Conservation (phyloP, 2,797 vertebrate species). For the Luscinia luscinia region DNA sequence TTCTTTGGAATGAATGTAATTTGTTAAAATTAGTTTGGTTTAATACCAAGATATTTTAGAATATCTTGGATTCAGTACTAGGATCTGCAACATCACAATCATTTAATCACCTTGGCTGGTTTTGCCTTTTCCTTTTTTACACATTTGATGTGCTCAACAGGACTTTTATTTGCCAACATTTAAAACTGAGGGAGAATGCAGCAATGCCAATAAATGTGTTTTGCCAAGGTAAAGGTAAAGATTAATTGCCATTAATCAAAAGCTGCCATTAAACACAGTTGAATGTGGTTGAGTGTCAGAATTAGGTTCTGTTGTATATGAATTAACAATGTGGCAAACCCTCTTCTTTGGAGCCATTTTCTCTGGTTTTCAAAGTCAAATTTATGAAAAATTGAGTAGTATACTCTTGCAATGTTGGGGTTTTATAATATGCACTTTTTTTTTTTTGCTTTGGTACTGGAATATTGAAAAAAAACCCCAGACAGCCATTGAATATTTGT, state of each 20-base stretch:
- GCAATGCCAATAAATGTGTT: slow-evolving; percentile 51
- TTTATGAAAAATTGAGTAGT: slow-evolving; percentile 1
- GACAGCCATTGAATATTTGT: slow-evolving; percentile 14
- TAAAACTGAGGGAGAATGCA: neutral
- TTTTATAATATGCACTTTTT: slow-evolving; percentile 70
- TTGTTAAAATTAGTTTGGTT: neutral
- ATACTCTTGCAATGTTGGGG: neutral
- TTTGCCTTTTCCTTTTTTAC: slow-evolving; percentile 20
- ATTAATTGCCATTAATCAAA: slow-evolving; percentile 66
- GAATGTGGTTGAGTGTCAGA: slow-evolving; percentile 34
- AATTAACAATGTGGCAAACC: neutral
- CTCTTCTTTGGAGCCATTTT: slow-evolving; percentile 54
- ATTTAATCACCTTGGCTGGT: neutral
- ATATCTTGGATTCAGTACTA: neutral
- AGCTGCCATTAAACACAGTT: slow-evolving; percentile 28
- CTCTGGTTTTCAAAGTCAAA: slow-evolving; percentile 37
- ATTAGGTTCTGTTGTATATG: slow-evolving; percentile 3
- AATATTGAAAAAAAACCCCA: slow-evolving; percentile 31
- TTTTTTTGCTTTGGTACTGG: slow-evolving; percentile 69
- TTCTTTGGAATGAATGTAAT: neutral
- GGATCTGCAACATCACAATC: neutral
- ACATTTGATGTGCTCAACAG: neutral
- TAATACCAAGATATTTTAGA: neutral
- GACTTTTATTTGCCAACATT: neutral
- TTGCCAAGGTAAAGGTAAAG: slow-evolving; percentile 32